Base-by-base conservation (phyloP, 2,113 vertebrate genomes). In the Neomonachus schauinslandi region DNA sequence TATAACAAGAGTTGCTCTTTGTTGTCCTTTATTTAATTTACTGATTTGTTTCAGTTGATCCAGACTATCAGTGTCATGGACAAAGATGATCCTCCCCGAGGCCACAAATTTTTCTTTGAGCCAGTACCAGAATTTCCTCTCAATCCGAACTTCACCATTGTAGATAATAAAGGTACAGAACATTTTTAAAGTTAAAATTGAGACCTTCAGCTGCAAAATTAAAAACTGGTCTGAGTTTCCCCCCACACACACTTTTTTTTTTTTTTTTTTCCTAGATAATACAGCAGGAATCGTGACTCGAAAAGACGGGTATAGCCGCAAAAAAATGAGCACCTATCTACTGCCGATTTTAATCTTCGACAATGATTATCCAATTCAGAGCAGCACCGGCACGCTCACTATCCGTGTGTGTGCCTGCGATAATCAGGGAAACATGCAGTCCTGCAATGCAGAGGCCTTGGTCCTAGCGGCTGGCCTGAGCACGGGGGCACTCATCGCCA, bases 31-130 rank as follows among this genome's bases (percentile, higher is more conserved):
- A 12, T 28, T 90, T 39, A 72, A 84, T 71, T 28, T 1, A 21
- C n/a, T 2, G 94, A 12, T 95, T 98, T 95, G 36, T 99, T 98
- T 92, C 94, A 99, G 99, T 94, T 99, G 83, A 99, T 99, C 96
- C 99, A 99, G 96, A 99, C 99, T 2, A 96, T 99, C 93, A 99
- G 99, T 86, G 99, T 99, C 55, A 94, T 99, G 97, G 99, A 99
- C 97, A 99, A 98, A 98, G 99, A 99, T 9, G 99, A 99, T 10
- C 99, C 99, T 94, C 97, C 98, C 85, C 97, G 96, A 84, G 99
- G 99, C 69, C 99, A 99, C 74, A 99, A 91, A 95, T 99, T 99
- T 98, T 99, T 99, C 97, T 99, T 99, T 98, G 99, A 99, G 51
- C 87, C 99, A 95, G 98, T 98, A 84, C 99, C 99, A 95, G 99